Conservation (phyloP, 2,797 vertebrate genomes). For the Lacerta bilineata region DNA sequence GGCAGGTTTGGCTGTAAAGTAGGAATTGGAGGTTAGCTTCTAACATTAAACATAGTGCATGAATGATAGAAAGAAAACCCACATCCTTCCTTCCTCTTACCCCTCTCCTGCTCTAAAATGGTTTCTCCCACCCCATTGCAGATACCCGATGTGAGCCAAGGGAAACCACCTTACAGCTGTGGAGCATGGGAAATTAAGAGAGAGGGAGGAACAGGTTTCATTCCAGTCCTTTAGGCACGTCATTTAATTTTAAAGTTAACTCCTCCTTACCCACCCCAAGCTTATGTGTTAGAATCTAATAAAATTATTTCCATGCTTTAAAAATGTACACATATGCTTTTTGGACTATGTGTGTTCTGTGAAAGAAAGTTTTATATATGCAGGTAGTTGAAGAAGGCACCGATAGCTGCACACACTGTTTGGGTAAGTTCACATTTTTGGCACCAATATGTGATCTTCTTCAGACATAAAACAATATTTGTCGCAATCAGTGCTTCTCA, state of each 20-base stretch:
- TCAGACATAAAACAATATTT: background rate
- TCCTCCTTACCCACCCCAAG: too few relatives aligned
- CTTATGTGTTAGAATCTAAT: background rate
- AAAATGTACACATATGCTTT: background rate
- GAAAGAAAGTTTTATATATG: too few relatives aligned
- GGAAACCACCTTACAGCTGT: background rate
- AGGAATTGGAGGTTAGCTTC: background rate
- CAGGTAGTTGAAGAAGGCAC: background rate
- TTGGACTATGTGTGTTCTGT: background rate
- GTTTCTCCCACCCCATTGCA: background rate
- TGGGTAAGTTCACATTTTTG: background rate
- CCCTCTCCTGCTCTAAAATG: background rate
- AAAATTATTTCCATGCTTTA: background rate
- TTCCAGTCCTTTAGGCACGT: background rate
- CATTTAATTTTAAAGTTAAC: background rate
- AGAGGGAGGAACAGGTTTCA: background rate
- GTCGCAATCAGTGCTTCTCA: background rate
- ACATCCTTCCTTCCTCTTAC: background rate
- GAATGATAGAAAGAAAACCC: background rate
- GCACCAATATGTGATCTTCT: background rate
- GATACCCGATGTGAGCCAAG: background rate
- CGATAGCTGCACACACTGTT: background rate
- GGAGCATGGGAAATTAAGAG: background rate
- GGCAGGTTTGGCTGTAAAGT: too few relatives aligned
- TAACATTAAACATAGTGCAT: background rate